Evolutionary conservation across 1,140 invertebrate species (phyloP).

Genomic region (Megathymus violae): DNA sequence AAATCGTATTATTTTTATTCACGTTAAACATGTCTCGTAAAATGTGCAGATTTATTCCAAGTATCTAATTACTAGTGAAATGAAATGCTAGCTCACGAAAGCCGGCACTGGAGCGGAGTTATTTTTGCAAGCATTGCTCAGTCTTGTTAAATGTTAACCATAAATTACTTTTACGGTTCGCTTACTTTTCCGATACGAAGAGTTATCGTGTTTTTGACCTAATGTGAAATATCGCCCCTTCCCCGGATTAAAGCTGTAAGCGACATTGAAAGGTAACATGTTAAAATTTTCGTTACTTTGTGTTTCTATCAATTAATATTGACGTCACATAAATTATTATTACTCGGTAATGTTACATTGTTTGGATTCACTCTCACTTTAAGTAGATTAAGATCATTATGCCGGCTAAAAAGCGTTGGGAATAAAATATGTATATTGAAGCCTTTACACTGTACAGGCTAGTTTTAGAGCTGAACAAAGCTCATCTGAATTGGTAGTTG

Average conservation of each 20-base stretch:
- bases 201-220: constrained; percentile 39
- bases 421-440: too few relatives aligned
- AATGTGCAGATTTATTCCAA: constrained; percentile 7
- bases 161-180: constrained; percentile 39
- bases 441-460: too few relatives aligned
- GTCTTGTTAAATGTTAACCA: constrained; percentile 32
- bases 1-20: too few relatives aligned
- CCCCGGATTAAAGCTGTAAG: background rate
- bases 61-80: constrained; percentile 19
- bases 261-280: constrained; percentile 3
- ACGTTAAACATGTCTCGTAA: background rate
- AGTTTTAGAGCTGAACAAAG: too few relatives aligned
- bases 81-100: constrained; percentile 10
- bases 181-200: constrained; percentile 44
- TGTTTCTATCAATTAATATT: too few relatives aligned
- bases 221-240: constrained; percentile 20
- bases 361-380: too few relatives aligned
- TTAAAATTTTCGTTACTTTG: too few relatives aligned
- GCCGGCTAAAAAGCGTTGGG: too few relatives aligned
- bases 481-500: too few relatives aligned
- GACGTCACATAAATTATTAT: too few relatives aligned
- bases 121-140: constrained; percentile 29
- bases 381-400: too few relatives aligned
- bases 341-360: too few relatives aligned
- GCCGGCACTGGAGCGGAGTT: background rate